Base-by-base conservation (phyloP, 2,797 vertebrate species). In the Choloepus didactylus region DNA sequence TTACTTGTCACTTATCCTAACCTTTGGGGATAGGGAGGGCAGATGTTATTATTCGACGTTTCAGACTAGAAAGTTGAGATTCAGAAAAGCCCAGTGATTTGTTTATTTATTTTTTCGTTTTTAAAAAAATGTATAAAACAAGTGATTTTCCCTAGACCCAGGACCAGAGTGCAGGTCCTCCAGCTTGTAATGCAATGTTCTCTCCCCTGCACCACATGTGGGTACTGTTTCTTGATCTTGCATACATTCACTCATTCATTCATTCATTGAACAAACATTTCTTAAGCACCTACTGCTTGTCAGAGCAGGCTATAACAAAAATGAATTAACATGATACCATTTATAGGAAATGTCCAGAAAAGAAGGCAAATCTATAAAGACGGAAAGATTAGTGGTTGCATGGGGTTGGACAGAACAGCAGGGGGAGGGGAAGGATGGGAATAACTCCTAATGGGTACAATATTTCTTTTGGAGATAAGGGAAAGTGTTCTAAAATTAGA, bases 11-110 rank as follows among this genome's bases (percentile, higher is more conserved):
- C 4, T 89, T 38, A 23, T 73, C 6, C 3, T 72, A 15, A 21
- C 3, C 29, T 56, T 87, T 69, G 59, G 62, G 35, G 38, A 69
- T 16, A 73, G 9, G 49, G 7, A 73, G 21, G 19, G 19, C 8
- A 87, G n/a, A 67, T 70, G 59, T 23, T 41, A 41, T 73, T 35
- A 67, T 31, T 25, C 9, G 66, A 25, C 60, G 64, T 44, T 41
- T n/a, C 38, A 60, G 56, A 85, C 54, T 49, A 91, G 79, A 66
- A 88, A 93, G 69, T 73, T 44, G 16, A 94, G 67, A 49, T 15
- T 67, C 44, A 82, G 54, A 70, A 69, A 72, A 41, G 9, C 23
- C 46, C 18, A 60, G 38, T 73, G 23, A 38, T 51, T 88, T 83
- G 29, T 62, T 56, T 54, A 18, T 56, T 19, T 56, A 6, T 18